A percentile compares a stretch with the other conserved stretches of the same genome.
Conservation (phyloP, 2,797 vertebrate genomes). For the Darevskia nairensis region DNA sequence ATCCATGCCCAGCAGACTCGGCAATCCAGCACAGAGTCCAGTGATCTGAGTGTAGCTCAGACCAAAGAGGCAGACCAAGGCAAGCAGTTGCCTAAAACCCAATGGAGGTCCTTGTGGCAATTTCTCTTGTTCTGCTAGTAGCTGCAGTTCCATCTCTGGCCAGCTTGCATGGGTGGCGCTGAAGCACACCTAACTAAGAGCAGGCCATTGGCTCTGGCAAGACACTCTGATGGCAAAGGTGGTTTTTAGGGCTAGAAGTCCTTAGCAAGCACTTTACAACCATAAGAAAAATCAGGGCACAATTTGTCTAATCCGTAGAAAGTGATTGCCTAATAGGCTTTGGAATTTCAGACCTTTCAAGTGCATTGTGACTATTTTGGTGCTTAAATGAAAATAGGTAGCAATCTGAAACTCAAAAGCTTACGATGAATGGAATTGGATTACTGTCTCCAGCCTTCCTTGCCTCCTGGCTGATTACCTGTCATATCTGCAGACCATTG, state of each 20-base stretch:
- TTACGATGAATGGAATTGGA: not conserved
- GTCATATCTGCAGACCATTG: not conserved
- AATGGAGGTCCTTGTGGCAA: not conserved
- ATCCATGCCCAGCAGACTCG: not conserved
- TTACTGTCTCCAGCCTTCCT: not conserved
- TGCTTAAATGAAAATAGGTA: not conserved
- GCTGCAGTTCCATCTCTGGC: not conserved
- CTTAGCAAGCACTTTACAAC: not conserved
- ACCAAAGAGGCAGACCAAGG: not conserved
- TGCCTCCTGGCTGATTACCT: slow-evolving; percentile 5
- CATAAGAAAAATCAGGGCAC: not conserved
- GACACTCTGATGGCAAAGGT: not conserved
- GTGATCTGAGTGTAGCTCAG: not conserved
- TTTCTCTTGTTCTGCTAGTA: not conserved
- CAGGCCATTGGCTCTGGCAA: not conserved
- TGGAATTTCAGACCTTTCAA: not conserved
- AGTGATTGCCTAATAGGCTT: too few species aligned
- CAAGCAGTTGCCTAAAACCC: not conserved
- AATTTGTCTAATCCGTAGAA: not conserved
- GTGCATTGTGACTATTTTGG: not conserved
- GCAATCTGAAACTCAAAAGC: not conserved
- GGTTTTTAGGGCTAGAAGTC: not conserved
- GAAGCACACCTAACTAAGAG: not conserved
- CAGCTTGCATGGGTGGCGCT: not conserved
- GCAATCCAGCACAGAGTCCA: not conserved